These are phyloP conservation scores for Biston betularia DNA, from an alignment of 2,888 invertebrate species.

Conservation along the genomic window DNA sequence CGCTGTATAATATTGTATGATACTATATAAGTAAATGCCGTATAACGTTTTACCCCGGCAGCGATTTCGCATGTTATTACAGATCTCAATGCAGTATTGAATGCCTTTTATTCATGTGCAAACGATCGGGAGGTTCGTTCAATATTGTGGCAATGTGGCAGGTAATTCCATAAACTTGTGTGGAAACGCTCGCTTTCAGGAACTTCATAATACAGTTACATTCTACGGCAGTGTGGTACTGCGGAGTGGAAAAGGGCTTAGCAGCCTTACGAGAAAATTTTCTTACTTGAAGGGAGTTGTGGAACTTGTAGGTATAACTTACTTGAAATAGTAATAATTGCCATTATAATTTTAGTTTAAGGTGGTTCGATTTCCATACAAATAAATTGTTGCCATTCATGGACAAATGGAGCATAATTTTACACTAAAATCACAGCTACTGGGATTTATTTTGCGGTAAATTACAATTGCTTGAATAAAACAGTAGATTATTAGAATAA, in stretches of 20 bases:
- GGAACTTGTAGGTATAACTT: slow-evolving; percentile 3
- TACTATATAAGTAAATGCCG: neutral
- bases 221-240: slow-evolving; percentile 43
- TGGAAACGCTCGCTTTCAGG: slow-evolving; percentile 51
- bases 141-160: slow-evolving; percentile 50
- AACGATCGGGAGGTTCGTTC: slow-evolving; percentile 44
- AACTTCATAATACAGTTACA: slow-evolving; percentile 60
- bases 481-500: no score
- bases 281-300: slow-evolving; percentile 4
- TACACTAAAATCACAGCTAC: no score
- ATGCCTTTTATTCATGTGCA: slow-evolving; percentile 40
- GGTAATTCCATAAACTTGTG: slow-evolving; percentile 58
- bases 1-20: no score
- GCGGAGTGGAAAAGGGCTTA: slow-evolving; percentile 29
- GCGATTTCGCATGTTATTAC: slow-evolving; percentile 4
- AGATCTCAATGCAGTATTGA: slow-evolving; percentile 27
- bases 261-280: slow-evolving; percentile 1
- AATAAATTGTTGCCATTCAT: no score
- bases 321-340: neutral
- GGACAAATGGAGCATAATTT: no score
- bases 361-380: no score
- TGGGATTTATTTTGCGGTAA: no score
- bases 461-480: no score
- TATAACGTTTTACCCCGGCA: neutral
- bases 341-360: neutral